Base-by-base conservation (phyloP, 37 sponge, comb jelly and placozoan genomes). In the Oopsacas minuta region DNA sequence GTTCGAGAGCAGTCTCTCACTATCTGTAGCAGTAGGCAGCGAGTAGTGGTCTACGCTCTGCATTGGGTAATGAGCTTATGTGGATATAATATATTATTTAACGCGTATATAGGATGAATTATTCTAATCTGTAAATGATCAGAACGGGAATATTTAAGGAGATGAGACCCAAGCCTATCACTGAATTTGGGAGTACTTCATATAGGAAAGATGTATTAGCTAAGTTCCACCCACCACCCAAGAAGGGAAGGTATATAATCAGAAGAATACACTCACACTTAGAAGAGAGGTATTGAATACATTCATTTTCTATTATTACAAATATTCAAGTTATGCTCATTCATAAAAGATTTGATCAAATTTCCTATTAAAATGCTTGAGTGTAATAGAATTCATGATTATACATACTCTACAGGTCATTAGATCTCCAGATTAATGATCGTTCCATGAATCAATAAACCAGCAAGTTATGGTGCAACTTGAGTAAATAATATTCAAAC, bases 1-100 rank as follows among this genome's bases (percentile, higher is more conserved):
- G 75, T 61, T 34, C 7, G 75, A 3, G 30, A 61, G 75, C 30
- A 61, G 75, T n/a, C 28, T 3, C 75, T 61, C 75, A 12, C 28
- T 61, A 34, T 10, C 28, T 12, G 30, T n/a, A 3, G 75, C 30
- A 61, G 75, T 61, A 5, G 20, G 75, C 28, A 61, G 75, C 7
- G 75, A 61, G 75, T 61, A 61, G 75, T 61, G 75, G 75, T 61
- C 75, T 12, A 61, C 75, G 28, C 75, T 10, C 75, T 61, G 75
- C 75, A 61, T 61, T 34, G 3, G 49, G 49, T 42, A 42, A 42
- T 42, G 15, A 42, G 49, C 8, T 42, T 42, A 15, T 42, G 8
- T 15, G 12, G 8, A 42, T 8, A 42, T 8, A 17, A 42, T 42
- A 42, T 42, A 42, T 17, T 42, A 17, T 42, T 17, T 42, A 42